These are phyloP conservation scores for Sesia bembeciformis DNA, from an alignment of 2,888 invertebrate species.

Conservation along the genomic window DNA sequence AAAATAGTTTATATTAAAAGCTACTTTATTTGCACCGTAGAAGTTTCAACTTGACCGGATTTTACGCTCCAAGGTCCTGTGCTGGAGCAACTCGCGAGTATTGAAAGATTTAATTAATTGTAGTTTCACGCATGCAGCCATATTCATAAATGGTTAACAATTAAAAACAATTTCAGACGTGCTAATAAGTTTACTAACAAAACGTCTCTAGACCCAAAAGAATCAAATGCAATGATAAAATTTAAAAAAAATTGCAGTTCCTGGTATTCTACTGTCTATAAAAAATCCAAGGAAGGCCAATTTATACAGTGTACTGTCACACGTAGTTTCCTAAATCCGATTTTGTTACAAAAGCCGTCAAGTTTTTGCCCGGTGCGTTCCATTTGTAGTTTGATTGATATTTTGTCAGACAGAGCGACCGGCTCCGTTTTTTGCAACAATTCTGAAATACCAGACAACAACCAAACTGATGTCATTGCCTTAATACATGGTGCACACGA, in stretches of 20 bases:
- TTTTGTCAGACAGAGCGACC: conserved; percentile 4
- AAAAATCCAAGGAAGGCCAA: neutral
- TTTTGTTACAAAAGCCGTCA: conserved; percentile 5
- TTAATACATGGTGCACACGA: neutral
- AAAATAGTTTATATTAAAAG: too few relatives aligned
- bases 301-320: neutral
- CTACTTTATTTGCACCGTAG: too few relatives aligned
- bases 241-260: neutral
- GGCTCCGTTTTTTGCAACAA: conserved; percentile 10
- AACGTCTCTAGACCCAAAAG: too few relatives aligned
- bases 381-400: conserved; percentile 18
- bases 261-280: neutral
- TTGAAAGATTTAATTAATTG: too few relatives aligned
- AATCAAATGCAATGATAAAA: too few relatives aligned
- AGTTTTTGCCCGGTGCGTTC: conserved; percentile 11
- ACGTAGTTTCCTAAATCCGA: neutral
- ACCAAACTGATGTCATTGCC: neutral
- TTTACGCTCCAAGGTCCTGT: too few relatives aligned
- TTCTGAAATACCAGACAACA: conserved; percentile 10
- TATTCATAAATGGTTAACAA: too few relatives aligned
- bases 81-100: too few relatives aligned
- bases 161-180: too few relatives aligned
- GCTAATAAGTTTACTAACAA: too few relatives aligned
- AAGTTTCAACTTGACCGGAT: too few relatives aligned
- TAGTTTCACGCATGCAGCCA: too few relatives aligned